Base-by-base conservation (phyloP, 2,888 invertebrate species). In the Apocheima hispidaria region DNA sequence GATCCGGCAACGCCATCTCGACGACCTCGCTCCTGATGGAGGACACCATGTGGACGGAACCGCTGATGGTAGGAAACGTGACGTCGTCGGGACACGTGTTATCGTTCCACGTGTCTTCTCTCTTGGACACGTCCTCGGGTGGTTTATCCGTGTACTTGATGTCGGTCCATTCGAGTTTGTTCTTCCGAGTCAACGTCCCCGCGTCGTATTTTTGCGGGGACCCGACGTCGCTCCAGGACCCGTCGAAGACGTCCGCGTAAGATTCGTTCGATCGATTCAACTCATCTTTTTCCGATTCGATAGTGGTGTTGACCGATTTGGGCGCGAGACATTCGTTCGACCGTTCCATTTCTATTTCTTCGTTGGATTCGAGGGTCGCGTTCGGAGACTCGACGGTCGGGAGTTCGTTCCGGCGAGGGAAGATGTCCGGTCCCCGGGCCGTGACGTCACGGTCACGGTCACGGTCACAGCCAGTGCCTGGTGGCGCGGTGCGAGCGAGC, bases 21-120 rank as follows among this genome's bases (percentile, higher is more conserved):
- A 49, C 36, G 26, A 49, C 49, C 30, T 60, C 95, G 71, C 95
- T 95, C 56, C 94, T 94, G 61, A 96, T 94, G 0, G 96, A 96
- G 0, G 94, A 94, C 2, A 95, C 93, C 74, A 96, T 90, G 0
- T 96, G 97, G 0, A 95, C 95, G 33, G 96, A 96, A 30, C 96
- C 94, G 69, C 96, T 96, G 55, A 97, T 94, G 50, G 96, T 97
- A 0, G 97, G 97, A 82, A 97, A 97, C 0, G 97, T 96, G 30
- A 96, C 92, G 79, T 96, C 96, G 80, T 96, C 96, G 0, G 96
- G 96, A 52, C 95, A 95, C 0, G 96, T 95, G 81, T 96, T 96
- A 56, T 97, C 97, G 75, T 96, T 96, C 97, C 97, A 97, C 0
- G 96, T 96, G 78, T 96, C 96, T 16, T 96, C 96, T 14, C 67